These are phyloP conservation scores for Emydoidea blandingii DNA, from an alignment of 2,797 vertebrate genomes.

Conservation along the genomic window DNA sequence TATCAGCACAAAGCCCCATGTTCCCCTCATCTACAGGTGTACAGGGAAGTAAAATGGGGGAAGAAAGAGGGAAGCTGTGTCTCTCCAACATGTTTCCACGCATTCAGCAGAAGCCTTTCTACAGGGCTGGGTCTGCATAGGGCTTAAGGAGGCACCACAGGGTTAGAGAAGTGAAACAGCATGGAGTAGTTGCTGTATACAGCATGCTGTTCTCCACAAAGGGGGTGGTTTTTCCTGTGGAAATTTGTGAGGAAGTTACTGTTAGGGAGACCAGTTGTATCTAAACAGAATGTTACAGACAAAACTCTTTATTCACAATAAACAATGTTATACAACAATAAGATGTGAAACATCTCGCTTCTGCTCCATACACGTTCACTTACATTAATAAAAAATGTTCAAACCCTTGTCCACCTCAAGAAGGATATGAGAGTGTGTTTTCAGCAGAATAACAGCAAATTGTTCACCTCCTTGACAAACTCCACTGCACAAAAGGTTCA, in stretches of 20 bases:
- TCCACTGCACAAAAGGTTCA: neutral
- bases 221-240: neutral
- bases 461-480: neutral
- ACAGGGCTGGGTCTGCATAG: accelerated
- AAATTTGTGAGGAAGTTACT: neutral
- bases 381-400: accelerated
- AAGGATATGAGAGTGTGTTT: neutral
- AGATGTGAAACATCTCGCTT: neutral
- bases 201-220: accelerated
- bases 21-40: neutral
- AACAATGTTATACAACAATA: neutral
- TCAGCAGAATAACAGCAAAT: neutral
- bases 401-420: neutral
- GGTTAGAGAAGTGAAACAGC: neutral
- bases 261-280: neutral
- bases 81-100: neutral
- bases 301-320: neutral
- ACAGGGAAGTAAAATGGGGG: neutral
- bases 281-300: neutral
- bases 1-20: neutral
- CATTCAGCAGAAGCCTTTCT: neutral
- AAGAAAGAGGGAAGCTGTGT: neutral
- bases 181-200: neutral
- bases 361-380: neutral
- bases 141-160: neutral